Evolutionary conservation across 1,140 invertebrate species (phyloP).

Genomic region (Drosophila nannoptera): DNA sequence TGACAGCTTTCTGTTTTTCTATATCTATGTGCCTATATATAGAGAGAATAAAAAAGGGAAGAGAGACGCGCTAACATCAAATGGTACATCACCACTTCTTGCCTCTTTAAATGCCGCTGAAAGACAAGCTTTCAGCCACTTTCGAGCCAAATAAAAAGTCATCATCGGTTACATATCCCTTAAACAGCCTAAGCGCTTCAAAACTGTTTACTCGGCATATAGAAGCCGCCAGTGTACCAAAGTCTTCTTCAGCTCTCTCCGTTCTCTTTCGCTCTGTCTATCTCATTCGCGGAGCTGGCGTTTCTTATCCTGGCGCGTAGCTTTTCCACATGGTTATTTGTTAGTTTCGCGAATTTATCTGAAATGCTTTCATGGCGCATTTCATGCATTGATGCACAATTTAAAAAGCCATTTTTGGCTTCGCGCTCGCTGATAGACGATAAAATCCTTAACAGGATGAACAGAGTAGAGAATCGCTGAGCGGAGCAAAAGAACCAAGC

Average conservation of each 20-base stretch:
- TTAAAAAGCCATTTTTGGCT: slow-evolving; percentile 62
- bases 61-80: too few relatives aligned
- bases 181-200: slow-evolving; percentile 24
- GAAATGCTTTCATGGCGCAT: slow-evolving; percentile 65
- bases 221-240: neutral
- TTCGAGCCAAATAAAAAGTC: slow-evolving; percentile 37
- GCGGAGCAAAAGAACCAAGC: slow-evolving; percentile 16
- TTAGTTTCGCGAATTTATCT: slow-evolving; percentile 69
- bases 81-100: too few relatives aligned
- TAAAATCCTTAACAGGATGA: slow-evolving; percentile 25
- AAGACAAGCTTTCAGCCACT: neutral
- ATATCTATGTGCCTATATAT: too few relatives aligned
- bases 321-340: slow-evolving; percentile 48
- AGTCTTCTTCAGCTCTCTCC: neutral
- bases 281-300: neutral
- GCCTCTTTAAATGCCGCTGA: neutral
- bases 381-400: slow-evolving; percentile 73
- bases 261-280: neutral
- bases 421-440: slow-evolving; percentile 51
- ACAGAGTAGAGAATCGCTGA: slow-evolving; percentile 10
- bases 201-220: neutral
- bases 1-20: too few relatives aligned
- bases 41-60: too few relatives aligned
- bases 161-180: slow-evolving; percentile 30
- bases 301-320: slow-evolving; percentile 25